Evolutionary conservation across 2,888 invertebrate species (phyloP), one percentile per base, ranked within the genome.

Genomic region (Euplagia quadripunctaria): DNA sequence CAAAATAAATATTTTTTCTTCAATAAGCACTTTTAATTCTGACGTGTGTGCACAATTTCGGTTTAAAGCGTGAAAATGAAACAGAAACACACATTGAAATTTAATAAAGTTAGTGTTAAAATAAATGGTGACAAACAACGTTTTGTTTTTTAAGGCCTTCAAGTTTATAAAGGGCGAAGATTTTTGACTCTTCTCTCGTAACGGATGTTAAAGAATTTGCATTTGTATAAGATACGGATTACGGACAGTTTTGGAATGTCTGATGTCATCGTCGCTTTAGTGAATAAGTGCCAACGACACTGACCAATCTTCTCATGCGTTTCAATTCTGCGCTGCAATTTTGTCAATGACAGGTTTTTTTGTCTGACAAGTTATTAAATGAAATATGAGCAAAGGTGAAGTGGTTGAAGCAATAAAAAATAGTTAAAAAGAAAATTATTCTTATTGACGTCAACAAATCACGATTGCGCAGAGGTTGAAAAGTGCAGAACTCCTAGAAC

Each of bases 191-290:
- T 12, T 52, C 41, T 61, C 49, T 66, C 9, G 70, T 77, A 78
- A 75, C 78, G 82, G 82, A 79, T 82, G 75, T 80, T 65, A 9
- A 58, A 80, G 75, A 72, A 80, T 80, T 78, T 70, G 58, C 63
- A 71, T 77, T 70, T 61, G n/a, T 63, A 16, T 55, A 68, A 70
- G 55, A 74, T 70, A 64, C 70, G 42, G 14, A 65, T 73, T 70
- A 64, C 70, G 42, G 17, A 65, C 74, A 70, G 16, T 71, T 76
- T 73, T 43, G 72, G 74, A 74, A 76, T 73, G 76, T 72, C 73
- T 82, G 84, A 82, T 78, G 84, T 83, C 84, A 84, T 71, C 73
- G 41, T 58, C 58, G 46, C 41, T 69, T 64, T 31, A 42, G 66
- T 71, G 71, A 76, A 69, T 81, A 73, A 76, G 75, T 77, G 79